These are phyloP conservation scores for Romanogobio albipinnatus DNA, from an alignment of 2,113 vertebrate genomes.

Conservation along the genomic window DNA sequence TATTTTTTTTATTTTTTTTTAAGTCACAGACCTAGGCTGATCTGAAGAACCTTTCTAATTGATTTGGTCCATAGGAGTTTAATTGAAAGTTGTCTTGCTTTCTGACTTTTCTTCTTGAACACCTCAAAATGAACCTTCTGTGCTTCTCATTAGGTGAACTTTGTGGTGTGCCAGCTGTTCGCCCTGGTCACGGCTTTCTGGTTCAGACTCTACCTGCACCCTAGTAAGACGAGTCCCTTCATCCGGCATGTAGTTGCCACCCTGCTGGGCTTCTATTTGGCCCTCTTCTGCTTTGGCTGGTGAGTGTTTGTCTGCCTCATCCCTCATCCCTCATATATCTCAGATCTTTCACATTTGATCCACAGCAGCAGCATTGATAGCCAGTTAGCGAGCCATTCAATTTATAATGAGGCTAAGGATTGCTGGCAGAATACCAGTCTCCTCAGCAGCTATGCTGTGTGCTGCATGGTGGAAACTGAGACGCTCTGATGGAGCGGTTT, in stretches of 20 bases:
- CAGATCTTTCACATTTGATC: neutral
- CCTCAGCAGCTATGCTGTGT: neutral
- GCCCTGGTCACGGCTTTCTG: constrained; percentile 94
- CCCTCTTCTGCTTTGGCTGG: constrained; percentile 99
- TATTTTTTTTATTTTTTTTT: neutral
- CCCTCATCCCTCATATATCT: neutral
- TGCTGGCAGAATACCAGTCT: constrained; percentile 25
- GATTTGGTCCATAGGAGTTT: neutral
- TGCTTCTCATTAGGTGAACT: constrained; percentile 86
- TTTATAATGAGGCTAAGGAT: constrained; percentile 13
- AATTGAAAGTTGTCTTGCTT: neutral
- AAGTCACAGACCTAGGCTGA: neutral
- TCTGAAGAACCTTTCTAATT: neutral
- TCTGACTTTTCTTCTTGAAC: neutral
- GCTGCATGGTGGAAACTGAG: neutral
- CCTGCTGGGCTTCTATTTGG: constrained; percentile 95
- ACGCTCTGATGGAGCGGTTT: neutral
- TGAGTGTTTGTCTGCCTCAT: constrained; percentile 72
- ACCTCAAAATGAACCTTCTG: neutral
- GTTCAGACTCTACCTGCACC: constrained; percentile 95
- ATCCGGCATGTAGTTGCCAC: constrained; percentile 95
- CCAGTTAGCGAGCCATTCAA: neutral
- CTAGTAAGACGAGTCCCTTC: constrained; percentile 95
- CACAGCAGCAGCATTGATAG: neutral
- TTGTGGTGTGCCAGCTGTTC: constrained; percentile 96